phyloP scores from a whole-genome alignment of 1,140 invertebrate genomes.

The Scaptomyza montana region DNA sequence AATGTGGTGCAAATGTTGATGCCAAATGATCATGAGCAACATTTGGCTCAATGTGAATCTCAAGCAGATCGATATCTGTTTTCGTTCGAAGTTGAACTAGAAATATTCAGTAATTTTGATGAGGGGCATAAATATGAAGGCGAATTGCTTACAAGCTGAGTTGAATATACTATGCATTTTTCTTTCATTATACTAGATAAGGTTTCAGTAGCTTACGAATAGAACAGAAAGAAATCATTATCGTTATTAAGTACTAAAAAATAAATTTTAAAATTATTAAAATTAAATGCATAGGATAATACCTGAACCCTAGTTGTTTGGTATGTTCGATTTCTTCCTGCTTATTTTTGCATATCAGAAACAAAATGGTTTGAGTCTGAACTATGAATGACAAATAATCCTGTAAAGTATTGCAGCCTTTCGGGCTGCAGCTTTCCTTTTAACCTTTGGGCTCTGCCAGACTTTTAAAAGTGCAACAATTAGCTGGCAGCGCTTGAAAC shows the following conservation, averaged over 20 bases:
- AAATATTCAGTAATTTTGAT: constrained; percentile 3
- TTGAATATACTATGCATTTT: too few species aligned
- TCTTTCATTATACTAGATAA: too few species aligned
- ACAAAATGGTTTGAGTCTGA: too few species aligned
- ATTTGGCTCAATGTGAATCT: constrained; percentile 34
- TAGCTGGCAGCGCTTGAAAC: constrained; percentile 24
- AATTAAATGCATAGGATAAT: too few species aligned
- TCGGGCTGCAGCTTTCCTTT: too few species aligned
- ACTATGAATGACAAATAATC: neutral
- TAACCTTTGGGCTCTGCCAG: constrained; percentile 8
- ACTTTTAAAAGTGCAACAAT: neutral
- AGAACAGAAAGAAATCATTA: too few species aligned
- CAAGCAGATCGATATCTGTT: constrained; percentile 16
- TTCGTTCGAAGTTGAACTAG: constrained; percentile 20
- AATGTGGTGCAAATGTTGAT: constrained; percentile 10
- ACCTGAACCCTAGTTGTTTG: too few species aligned
- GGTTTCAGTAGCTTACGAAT: too few species aligned
- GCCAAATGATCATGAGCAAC: constrained; percentile 35
- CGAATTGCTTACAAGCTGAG: too few species aligned
- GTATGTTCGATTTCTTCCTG: too few species aligned
- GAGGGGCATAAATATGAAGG: neutral
- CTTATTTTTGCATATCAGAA: too few species aligned
- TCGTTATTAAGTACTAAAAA: too few species aligned
- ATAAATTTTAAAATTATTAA: neutral
- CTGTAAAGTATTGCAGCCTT: neutral